A percentile compares a stretch with the other conserved stretches of the same genome.
phyloP scores from a whole-genome alignment of 2,888 invertebrate species.

The Epirrhoe alternata region DNA sequence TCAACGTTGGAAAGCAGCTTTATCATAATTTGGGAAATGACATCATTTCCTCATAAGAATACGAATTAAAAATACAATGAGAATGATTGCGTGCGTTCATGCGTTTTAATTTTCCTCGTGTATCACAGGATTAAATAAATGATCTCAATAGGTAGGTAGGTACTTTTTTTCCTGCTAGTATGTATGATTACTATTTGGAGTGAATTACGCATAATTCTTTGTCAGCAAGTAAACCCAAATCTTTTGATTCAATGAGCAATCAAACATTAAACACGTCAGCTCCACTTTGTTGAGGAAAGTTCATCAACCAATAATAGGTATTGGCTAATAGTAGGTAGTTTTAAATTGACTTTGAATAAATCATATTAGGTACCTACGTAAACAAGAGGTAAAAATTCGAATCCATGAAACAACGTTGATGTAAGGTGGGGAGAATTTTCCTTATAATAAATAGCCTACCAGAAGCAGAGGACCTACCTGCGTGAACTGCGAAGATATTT shows the following conservation, averaged over 20 bases:
- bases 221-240: background rate
- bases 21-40: conserved; percentile 16
- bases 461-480: conserved; percentile 78
- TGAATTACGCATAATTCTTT: background rate
- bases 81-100: background rate
- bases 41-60: conserved; percentile 5
- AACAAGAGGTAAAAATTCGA: background rate
- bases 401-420: background rate
- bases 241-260: background rate
- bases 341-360: background rate
- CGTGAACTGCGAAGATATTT: conserved; percentile 92
- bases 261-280: conserved; percentile 13
- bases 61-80: background rate
- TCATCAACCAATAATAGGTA: background rate
- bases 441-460: background rate
- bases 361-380: background rate
- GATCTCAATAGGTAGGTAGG: background rate
- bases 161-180: background rate
- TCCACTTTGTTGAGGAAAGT: conserved; percentile 9
- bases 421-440: background rate
- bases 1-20: conserved; percentile 10
- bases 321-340: background rate
- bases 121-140: background rate
- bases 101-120: background rate
- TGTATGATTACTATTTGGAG: background rate